phyloP scores from a whole-genome alignment of 2,888 invertebrate species.

The Drosophila stalkeri region DNA sequence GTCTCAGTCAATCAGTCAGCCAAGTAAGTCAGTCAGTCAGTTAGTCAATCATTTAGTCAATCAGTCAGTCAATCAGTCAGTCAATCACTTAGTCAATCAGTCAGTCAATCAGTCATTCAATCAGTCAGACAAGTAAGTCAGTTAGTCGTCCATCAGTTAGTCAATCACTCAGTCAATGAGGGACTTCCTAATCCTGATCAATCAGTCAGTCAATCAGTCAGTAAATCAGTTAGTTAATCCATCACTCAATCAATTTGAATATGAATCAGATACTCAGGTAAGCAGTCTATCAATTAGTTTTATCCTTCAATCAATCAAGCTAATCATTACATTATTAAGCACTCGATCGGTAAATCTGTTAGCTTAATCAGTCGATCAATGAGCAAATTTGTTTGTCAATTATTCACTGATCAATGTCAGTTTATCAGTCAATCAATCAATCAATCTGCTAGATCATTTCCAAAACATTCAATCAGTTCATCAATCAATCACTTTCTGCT shows the following conservation, averaged over 20 bases:
- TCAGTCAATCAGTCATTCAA: fast-evolving
- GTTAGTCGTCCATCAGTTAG: no score
- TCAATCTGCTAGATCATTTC: neutral
- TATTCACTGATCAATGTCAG: no score
- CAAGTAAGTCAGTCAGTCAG: no score
- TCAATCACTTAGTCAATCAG: neutral
- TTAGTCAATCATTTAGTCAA: neutral
- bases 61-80: neutral
- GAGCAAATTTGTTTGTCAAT: no score
- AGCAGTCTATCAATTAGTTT: neutral
- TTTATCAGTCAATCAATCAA: neutral
- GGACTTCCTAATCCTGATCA: no score
- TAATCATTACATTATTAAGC: neutral
- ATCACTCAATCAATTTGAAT: neutral
- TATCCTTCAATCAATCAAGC: neutral
- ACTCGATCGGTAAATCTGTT: no score
- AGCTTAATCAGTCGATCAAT: neutral
- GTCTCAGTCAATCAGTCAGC: neutral
- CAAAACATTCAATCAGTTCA: neutral
- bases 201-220: no score
- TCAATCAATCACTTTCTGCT: neutral
- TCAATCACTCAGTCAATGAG: neutral
- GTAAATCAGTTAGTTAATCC: no score
- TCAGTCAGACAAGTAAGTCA: neutral
- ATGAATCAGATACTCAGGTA: no score